These are phyloP conservation scores for Seriola aureovittata DNA, from an alignment of 2,113 vertebrate genomes.

Conservation along the genomic window DNA sequence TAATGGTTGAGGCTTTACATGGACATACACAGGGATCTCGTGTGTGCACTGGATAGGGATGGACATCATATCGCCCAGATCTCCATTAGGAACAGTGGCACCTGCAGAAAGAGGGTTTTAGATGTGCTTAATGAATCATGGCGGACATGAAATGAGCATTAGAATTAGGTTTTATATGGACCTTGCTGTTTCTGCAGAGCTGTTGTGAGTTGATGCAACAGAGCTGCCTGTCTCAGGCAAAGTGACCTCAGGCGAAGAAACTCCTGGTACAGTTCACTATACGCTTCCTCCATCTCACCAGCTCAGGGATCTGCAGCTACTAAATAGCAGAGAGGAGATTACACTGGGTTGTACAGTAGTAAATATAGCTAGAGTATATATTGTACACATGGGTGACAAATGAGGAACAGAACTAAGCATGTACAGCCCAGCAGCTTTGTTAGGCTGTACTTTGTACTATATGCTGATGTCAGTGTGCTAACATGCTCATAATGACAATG, in stretches of 20 bases:
- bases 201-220: slow-evolving; percentile 82
- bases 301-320: slow-evolving; percentile 26
- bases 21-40: slow-evolving; percentile 22
- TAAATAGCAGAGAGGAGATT: not conserved
- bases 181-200: slow-evolving; percentile 76
- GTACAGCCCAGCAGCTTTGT: not conserved
- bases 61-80: slow-evolving; percentile 54
- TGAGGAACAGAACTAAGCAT: not conserved
- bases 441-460: not conserved
- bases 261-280: slow-evolving; percentile 84
- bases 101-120: slow-evolving; percentile 55
- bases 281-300: slow-evolving; percentile 83
- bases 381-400: not conserved
- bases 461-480: not conserved
- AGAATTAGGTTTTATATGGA: slow-evolving; percentile 8
- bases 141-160: not conserved
- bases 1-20: not conserved
- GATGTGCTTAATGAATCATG: not conserved
- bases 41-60: slow-evolving; percentile 68
- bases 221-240: slow-evolving; percentile 85
- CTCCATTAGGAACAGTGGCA: slow-evolving; percentile 28
- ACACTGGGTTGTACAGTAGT: not conserved
- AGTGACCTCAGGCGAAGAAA: slow-evolving; percentile 83
- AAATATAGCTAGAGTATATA: not conserved
- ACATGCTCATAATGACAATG: not conserved